phyloP scores from a whole-genome alignment of 2,888 invertebrate species.

The Nasonovia ribisnigri region DNA sequence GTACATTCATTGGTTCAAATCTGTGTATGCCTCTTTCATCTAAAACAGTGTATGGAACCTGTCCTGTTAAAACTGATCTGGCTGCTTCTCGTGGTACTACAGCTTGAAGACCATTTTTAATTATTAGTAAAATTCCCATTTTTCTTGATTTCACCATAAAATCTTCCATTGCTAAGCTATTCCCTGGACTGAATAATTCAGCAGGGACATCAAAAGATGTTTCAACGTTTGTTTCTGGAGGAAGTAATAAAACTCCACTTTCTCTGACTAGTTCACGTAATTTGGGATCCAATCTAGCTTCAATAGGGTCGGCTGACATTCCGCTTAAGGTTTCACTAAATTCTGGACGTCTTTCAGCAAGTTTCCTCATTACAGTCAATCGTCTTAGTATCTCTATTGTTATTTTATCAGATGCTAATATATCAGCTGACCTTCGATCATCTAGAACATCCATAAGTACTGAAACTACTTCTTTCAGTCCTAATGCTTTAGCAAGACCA shows the following conservation, averaged over 20 bases:
- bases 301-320: conserved; percentile 77
- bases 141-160: conserved; percentile 71
- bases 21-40: conserved; percentile 83
- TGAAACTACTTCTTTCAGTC: conserved; percentile 76
- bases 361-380: conserved; percentile 79
- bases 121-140: conserved; percentile 74
- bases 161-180: conserved; percentile 83
- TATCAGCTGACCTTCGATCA: conserved; percentile 74
- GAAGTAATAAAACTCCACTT: conserved; percentile 80
- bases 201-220: conserved; percentile 81
- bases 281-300: conserved; percentile 79
- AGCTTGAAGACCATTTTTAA: conserved; percentile 81
- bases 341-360: conserved; percentile 78
- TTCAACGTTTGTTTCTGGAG: conserved; percentile 74
- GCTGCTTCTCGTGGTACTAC: conserved; percentile 84
- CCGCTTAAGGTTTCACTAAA: conserved; percentile 76
- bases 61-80: conserved; percentile 80
- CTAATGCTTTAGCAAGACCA: conserved; percentile 79
- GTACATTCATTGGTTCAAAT: conserved; percentile 82
- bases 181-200: conserved; percentile 77
- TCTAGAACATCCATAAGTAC: conserved; percentile 74
- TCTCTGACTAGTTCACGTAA: conserved; percentile 80
- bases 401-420: conserved; percentile 75
- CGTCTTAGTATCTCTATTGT: conserved; percentile 79
- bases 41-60: conserved; percentile 81